phyloP scores from a whole-genome alignment of 2,113 vertebrate genomes.

The Balaeniceps rex region DNA sequence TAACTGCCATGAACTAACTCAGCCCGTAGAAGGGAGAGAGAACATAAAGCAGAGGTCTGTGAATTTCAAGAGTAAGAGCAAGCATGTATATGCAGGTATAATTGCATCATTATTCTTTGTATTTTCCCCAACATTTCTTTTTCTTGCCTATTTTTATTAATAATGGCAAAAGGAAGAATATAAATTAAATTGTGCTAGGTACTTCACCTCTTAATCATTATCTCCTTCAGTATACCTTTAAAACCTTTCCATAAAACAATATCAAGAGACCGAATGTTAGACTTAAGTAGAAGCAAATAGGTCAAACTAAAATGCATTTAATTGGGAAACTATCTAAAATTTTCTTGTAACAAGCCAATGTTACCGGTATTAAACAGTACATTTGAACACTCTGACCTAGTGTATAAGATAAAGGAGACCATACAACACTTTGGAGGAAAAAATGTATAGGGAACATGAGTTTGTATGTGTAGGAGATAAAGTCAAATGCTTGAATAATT shows the following conservation, averaged over 20 bases:
- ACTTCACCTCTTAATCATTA: background rate
- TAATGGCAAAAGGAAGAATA: background rate
- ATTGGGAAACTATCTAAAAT: background rate
- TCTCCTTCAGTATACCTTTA: background rate
- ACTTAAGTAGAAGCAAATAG: background rate
- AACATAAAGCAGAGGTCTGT: background rate
- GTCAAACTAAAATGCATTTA: background rate
- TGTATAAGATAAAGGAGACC: background rate
- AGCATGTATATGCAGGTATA: background rate
- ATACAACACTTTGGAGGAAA: background rate
- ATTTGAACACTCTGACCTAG: background rate
- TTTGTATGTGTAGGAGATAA: background rate
- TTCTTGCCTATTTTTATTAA: background rate
- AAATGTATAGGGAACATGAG: background rate
- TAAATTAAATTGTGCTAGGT: background rate
- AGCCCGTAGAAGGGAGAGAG: background rate
- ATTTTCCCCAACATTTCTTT: background rate
- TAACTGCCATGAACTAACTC: background rate
- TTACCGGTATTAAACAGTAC: background rate
- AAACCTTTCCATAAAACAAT: background rate
- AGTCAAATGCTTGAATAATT: slow-evolving; percentile 10
- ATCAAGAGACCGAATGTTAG: background rate
- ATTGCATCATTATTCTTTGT: background rate
- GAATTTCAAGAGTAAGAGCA: background rate
- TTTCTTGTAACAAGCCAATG: background rate